Evolutionary conservation across 1,140 invertebrate genomes (phyloP).

Genomic region (Micrasema minimum): DNA sequence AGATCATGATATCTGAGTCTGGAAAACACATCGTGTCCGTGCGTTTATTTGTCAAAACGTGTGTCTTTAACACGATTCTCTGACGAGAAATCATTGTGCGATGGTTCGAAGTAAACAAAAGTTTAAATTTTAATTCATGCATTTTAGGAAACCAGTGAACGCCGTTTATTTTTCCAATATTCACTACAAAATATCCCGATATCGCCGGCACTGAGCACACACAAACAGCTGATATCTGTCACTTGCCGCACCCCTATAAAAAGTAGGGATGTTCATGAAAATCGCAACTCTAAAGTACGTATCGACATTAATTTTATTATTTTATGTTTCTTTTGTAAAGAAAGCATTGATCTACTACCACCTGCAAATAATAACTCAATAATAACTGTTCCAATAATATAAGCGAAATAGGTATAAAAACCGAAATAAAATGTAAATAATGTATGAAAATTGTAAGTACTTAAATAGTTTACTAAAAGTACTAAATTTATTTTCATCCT

Average conservation of each 20-base stretch:
- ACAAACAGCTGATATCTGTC: slow-evolving; percentile 31
- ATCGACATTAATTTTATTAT: too few relatives aligned
- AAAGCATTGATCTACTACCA: too few relatives aligned
- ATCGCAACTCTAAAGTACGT: too few relatives aligned
- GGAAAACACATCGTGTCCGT: slow-evolving; percentile 21
- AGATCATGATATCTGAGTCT: slow-evolving; percentile 15
- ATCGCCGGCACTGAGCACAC: not conserved
- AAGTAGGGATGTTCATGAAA: slow-evolving; percentile 13
- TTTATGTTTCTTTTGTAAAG: too few relatives aligned
- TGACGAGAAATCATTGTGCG: not conserved
- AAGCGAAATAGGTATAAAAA: too few relatives aligned
- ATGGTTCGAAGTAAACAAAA: slow-evolving; percentile 1
- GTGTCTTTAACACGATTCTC: not conserved
- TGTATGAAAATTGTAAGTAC: too few relatives aligned
- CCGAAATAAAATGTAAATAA: too few relatives aligned
- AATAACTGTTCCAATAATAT: too few relatives aligned
- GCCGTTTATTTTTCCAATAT: slow-evolving; percentile 4
- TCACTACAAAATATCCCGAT: slow-evolving; percentile 4
- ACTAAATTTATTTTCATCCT: too few relatives aligned
- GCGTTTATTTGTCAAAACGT: slow-evolving; percentile 11
- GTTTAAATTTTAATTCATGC: not conserved
- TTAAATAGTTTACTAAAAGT: too few relatives aligned
- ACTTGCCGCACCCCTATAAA: slow-evolving; percentile 30
- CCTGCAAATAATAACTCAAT: too few relatives aligned
- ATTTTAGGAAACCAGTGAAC: not conserved